Evolutionary conservation across 1,140 invertebrate species (phyloP).

Genomic region (Mycetomoellerius zeteki): DNA sequence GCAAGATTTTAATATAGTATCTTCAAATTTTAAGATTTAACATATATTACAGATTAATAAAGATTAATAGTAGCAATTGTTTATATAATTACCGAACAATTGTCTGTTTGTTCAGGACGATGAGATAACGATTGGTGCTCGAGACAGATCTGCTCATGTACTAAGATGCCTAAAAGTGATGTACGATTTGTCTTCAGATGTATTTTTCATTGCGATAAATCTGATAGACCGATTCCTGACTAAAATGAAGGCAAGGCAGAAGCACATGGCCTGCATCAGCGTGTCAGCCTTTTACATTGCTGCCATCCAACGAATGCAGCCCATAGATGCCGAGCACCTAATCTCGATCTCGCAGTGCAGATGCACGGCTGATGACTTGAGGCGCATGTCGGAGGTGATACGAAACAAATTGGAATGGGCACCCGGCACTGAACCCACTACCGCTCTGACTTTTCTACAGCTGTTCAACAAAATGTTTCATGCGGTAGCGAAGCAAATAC

Average conservation of each 20-base stretch:
- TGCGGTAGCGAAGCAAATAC: conserved; percentile 86
- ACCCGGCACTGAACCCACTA: conserved; percentile 88
- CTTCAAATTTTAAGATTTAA: conserved; percentile 11
- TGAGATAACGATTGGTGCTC: conserved; percentile 91
- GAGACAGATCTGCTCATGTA: conserved; percentile 93
- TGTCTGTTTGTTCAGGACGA: conserved; percentile 84
- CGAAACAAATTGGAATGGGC: conserved; percentile 90
- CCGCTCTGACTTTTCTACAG: conserved; percentile 90
- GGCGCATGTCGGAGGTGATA: conserved; percentile 92
- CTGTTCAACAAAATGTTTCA: conserved; percentile 89
- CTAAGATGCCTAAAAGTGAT: conserved; percentile 93
- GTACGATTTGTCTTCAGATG: conserved; percentile 93
- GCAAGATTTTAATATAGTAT: background rate
- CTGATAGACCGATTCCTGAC: conserved; percentile 92
- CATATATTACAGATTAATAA: background rate
- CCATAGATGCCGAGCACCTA: conserved; percentile 83
- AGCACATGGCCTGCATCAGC: conserved; percentile 91
- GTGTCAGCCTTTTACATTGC: conserved; percentile 91
- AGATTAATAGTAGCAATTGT: background rate
- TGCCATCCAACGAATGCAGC: conserved; percentile 84
- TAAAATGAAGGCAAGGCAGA: conserved; percentile 91
- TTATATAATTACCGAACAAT: background rate
- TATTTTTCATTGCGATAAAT: conserved; percentile 92
- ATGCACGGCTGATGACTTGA: conserved; percentile 91
- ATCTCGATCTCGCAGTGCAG: conserved; percentile 91